Base-by-base conservation (phyloP, 2,888 invertebrate genomes). In the Drosophila infuscata region DNA sequence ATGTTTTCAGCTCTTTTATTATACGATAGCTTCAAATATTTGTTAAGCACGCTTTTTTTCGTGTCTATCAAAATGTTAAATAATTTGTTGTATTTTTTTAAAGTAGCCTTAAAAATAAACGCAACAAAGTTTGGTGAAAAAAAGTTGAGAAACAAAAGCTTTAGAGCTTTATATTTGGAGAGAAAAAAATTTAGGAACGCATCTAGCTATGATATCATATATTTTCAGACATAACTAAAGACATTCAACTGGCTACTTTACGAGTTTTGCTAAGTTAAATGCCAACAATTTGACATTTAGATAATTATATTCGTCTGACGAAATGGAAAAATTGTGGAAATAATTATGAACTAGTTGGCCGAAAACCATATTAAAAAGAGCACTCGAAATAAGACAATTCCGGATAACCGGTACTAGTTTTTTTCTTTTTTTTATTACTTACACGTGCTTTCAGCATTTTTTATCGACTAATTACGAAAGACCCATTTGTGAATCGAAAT, bases 401-500 rank as follows among this genome's bases (percentile, higher is more conserved):
- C 81, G 81, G 77, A 57, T 67, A 61, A 15, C 49, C 38, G 38
- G 15, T 29, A 60, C 51, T 38, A 17, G 41, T 15, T 35, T 74
- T 63, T 58, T 64, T n/a, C n/a, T 71, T 36, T 77, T 63, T 59
- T 65, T 72, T 57, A 62, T 70, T 64, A 66, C 58, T 82, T 75
- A 82, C 88, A 89, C 88, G 83, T 84, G 85, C 66, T 77, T 59
- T 53, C 74, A 52, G 69, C 52, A 43, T 25, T 49, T 46, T 46
- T 25, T 46, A 46, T 29, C 51, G 64, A 60, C 38, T 52, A 29
- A 67, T 60, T 58, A 38, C 38, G 46, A 51, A 36, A 54, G 51
- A 36, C 69, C 63, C 69, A 74, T 86, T 78, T 73, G 71, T 76
- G 70, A 70, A 88, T 58, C 74, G 76, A 89, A 89, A 80, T 58